These are phyloP conservation scores for Mesocricetus auratus DNA, from an alignment of 2,113 vertebrate genomes.

Conservation along the genomic window DNA sequence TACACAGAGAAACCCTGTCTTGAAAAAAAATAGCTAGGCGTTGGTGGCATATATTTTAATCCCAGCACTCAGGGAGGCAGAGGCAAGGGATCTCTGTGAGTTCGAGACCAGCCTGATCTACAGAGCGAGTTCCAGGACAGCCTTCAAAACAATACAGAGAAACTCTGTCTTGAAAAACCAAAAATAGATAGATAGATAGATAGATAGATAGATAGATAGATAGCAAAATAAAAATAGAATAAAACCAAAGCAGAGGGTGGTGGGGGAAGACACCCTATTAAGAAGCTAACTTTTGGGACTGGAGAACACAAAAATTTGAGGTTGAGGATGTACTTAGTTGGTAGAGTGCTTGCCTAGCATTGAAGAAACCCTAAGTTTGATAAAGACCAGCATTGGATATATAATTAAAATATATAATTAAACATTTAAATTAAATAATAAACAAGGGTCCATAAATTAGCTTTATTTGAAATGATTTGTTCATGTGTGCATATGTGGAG, in stretches of 20 bases:
- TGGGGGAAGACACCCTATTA: background rate
- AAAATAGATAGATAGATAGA: too few relatives aligned
- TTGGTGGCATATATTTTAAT: too few relatives aligned
- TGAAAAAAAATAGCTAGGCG: too few relatives aligned
- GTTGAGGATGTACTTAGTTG: background rate
- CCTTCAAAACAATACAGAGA: too few relatives aligned
- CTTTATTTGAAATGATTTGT: background rate
- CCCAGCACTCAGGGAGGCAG: too few relatives aligned
- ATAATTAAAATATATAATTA: background rate
- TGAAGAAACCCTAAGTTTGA: background rate
- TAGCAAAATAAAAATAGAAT: background rate
- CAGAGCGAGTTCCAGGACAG: too few relatives aligned
- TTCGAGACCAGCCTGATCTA: too few relatives aligned
- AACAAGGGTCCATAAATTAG: background rate
- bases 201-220: too few relatives aligned
- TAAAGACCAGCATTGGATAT: background rate
- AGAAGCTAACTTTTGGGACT: background rate
- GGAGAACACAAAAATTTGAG: background rate
- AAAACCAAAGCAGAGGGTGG: slow-evolving; percentile 13
- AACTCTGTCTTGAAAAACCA: background rate
- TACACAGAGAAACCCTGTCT: background rate
- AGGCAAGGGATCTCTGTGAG: too few relatives aligned
- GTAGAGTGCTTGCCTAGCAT: background rate
- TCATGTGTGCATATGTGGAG: background rate
- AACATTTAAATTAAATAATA: background rate